These are phyloP conservation scores for Caenorhabditis zanzibari DNA, from an alignment of 2,888 invertebrate species.

Conservation along the genomic window DNA sequence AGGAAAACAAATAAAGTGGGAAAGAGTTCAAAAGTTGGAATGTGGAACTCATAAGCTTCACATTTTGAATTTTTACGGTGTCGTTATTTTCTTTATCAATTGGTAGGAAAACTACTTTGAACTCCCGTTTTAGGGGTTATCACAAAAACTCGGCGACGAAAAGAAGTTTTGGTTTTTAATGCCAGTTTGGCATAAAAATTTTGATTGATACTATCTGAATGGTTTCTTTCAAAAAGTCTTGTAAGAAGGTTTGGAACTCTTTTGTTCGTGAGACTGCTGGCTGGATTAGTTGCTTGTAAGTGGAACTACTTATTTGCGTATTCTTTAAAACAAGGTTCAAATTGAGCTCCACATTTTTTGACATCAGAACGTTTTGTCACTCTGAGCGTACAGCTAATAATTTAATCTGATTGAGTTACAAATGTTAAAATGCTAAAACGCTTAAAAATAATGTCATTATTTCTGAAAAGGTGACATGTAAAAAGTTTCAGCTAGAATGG, in stretches of 20 bases:
- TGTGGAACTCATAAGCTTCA: neutral
- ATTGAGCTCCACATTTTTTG: too few species aligned
- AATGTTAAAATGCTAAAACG: too few species aligned
- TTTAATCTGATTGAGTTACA: neutral
- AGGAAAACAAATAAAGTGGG: slow-evolving; percentile 16
- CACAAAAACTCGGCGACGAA: slow-evolving; percentile 33
- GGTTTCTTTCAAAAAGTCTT: slow-evolving; percentile 18
- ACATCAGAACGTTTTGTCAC: too few species aligned
- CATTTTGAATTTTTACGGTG: neutral
- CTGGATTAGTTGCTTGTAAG: slow-evolving; percentile 31
- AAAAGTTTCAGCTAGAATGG: neutral
- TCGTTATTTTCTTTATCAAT: neutral
- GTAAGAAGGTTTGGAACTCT: slow-evolving; percentile 18
- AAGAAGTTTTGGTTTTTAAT: slow-evolving; percentile 1
- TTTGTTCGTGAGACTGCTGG: neutral
- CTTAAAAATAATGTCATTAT: neutral
- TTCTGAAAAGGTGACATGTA: too few species aligned
- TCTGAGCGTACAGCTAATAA: too few species aligned
- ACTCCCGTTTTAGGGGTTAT: slow-evolving; percentile 15
- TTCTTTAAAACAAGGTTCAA: too few species aligned
- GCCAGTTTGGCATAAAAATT: neutral
- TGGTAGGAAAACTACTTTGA: slow-evolving; percentile 16
- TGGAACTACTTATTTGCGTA: neutral
- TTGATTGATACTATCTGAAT: slow-evolving; percentile 9
- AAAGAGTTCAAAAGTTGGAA: slow-evolving; percentile 41